These are phyloP conservation scores for Tanaodytes sp. DNA, from an alignment of 2,888 invertebrate genomes.

Conservation along the genomic window DNA sequence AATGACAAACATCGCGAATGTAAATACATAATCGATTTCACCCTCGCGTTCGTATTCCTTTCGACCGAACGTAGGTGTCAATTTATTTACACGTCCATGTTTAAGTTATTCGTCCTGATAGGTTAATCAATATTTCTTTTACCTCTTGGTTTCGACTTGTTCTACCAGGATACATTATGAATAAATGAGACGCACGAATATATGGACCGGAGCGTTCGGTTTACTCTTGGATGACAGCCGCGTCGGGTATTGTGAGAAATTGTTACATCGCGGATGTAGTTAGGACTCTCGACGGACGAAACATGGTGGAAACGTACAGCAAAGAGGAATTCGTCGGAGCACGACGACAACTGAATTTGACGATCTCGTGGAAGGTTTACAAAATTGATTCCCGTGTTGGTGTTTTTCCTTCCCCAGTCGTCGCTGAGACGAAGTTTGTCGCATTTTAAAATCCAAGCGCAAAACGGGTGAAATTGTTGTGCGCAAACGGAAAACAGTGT, in stretches of 20 bases:
- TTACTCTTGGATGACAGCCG: slow-evolving; percentile 9
- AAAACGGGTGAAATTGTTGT: too few species aligned
- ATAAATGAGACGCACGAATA: slow-evolving; percentile 30
- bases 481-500: too few species aligned
- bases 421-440: too few species aligned
- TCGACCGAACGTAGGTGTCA: too few species aligned
- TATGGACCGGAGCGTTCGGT: neutral
- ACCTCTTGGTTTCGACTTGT: neutral
- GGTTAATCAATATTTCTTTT: too few species aligned
- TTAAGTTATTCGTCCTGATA: too few species aligned
- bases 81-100: too few species aligned
- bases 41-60: too few species aligned
- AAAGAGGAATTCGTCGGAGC: slow-evolving; percentile 20
- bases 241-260: slow-evolving; percentile 41
- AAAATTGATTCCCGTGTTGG: slow-evolving; percentile 15
- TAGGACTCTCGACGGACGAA: slow-evolving; percentile 33
- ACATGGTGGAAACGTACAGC: slow-evolving; percentile 30
- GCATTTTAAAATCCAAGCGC: too few species aligned
- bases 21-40: too few species aligned
- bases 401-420: too few species aligned
- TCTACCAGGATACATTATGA: neutral
- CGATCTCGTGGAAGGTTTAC: slow-evolving; percentile 17
- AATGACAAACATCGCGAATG: too few species aligned
- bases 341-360: slow-evolving; percentile 35
- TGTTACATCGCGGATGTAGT: slow-evolving; percentile 31